phyloP scores from a whole-genome alignment of 2,888 invertebrate species.

The Phyto melanocephala region DNA sequence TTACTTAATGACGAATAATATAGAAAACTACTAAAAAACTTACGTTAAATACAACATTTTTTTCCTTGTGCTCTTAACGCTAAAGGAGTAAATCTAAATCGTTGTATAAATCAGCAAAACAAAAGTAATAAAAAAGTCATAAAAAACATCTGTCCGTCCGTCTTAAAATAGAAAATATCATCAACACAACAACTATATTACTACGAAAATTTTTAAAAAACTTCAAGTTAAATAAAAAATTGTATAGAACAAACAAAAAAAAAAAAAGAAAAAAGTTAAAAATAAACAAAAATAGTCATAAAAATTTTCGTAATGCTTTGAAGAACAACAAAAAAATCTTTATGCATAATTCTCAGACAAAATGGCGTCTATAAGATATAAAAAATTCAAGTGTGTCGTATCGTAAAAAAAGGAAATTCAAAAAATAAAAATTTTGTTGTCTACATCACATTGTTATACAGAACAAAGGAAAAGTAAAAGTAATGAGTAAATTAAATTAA shows the following conservation, averaged over 20 bases:
- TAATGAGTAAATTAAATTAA: constrained; percentile 21
- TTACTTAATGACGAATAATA: constrained; percentile 30
- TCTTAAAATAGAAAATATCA: background rate
- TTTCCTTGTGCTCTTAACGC: background rate
- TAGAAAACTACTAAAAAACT: constrained; percentile 24
- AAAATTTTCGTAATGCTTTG: constrained; percentile 30
- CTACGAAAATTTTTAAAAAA: constrained; percentile 4
- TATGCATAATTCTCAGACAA: constrained; percentile 29
- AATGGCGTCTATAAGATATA: constrained; percentile 36
- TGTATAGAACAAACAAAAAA: background rate
- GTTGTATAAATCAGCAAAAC: constrained; percentile 20
- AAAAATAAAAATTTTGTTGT: background rate
- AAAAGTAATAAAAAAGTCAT: constrained; percentile 14
- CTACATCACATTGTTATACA: background rate
- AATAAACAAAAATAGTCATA: constrained; percentile 48
- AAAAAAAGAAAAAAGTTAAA: constrained; percentile 15
- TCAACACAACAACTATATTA: constrained; percentile 6
- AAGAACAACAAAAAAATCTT: constrained; percentile 6
- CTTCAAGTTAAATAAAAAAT: constrained; percentile 36
- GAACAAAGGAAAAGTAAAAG: background rate
- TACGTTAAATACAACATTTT: background rate
- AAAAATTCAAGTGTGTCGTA: constrained; percentile 1
- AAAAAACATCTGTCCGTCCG: constrained; percentile 41
- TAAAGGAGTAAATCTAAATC: background rate
- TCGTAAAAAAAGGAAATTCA: background rate